Evolutionary conservation across 2,797 vertebrate species (phyloP).

Genomic region (Somateria mollissima): DNA sequence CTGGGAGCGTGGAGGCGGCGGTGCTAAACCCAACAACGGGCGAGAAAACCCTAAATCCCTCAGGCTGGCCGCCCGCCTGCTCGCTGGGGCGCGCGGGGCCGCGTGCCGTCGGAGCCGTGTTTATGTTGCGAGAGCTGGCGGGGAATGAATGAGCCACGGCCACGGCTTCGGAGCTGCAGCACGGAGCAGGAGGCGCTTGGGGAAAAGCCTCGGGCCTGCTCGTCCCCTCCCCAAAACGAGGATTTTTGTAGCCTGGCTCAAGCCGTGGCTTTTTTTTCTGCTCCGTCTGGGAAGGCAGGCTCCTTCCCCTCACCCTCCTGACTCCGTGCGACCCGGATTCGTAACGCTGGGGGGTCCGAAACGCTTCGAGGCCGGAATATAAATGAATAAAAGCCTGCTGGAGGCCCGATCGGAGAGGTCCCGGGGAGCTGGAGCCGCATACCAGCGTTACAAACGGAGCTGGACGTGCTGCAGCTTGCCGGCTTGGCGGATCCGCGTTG

Average conservation of each 20-base stretch:
- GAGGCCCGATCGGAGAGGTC: neutral
- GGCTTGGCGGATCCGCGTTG: neutral
- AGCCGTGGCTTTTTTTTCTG: neutral
- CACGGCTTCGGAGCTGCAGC: neutral
- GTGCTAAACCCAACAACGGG: neutral
- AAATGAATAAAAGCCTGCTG: rapidly evolving
- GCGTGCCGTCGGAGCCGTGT: neutral
- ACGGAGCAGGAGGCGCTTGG: neutral
- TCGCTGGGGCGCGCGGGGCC: neutral
- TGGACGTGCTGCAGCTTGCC: neutral
- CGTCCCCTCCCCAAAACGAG: too few relatives aligned
- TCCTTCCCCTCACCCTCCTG: neutral
- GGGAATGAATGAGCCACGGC: neutral
- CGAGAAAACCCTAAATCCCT: neutral
- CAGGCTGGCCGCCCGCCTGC: neutral
- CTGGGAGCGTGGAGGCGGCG: neutral
- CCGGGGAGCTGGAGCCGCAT: neutral
- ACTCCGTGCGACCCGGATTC: neutral
- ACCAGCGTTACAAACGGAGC: neutral
- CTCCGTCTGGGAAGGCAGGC: neutral
- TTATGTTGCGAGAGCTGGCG: neutral
- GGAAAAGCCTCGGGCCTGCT: too few relatives aligned
- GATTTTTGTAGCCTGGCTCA: neutral
- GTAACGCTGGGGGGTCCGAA: neutral
- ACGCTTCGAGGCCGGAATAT: rapidly evolving